Percentiles rank a stretch among this genome's conserved stretches.
phyloP scores from a whole-genome alignment of 2,113 vertebrate species.

The Anser cygnoides region DNA sequence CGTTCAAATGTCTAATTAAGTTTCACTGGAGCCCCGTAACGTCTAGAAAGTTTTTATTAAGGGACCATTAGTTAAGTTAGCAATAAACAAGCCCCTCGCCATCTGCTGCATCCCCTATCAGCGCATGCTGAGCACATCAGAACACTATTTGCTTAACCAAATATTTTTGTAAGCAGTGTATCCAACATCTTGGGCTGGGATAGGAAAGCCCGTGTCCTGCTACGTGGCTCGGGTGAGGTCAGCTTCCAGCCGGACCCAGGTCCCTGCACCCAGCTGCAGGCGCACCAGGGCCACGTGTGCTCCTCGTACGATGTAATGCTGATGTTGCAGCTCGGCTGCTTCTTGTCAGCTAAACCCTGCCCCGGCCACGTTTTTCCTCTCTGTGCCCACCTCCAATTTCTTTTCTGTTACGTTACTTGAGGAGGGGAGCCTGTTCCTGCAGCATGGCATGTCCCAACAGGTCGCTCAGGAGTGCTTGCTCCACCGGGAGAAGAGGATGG shows the following conservation, averaged over 20 bases:
- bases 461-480: constrained; percentile 92
- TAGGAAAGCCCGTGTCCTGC: not conserved
- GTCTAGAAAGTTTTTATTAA: not conserved
- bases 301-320: not conserved
- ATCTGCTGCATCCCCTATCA: not conserved
- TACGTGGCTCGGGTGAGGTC: not conserved
- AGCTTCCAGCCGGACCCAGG: not conserved
- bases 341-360: not conserved
- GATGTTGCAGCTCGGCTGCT: not conserved
- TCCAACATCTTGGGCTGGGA: not conserved
- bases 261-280: not conserved
- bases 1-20: not conserved
- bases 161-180: not conserved
- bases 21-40: not conserved
- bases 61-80: not conserved
- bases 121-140: not conserved
- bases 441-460: constrained; percentile 63
- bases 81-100: not conserved
- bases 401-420: not conserved
- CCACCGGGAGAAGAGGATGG: constrained; percentile 93
- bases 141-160: constrained; percentile 6
- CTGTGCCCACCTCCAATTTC: not conserved
- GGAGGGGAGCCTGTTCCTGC: not conserved
- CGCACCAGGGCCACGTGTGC: not conserved
- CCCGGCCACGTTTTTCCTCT: not conserved